Evolutionary conservation across 2,797 vertebrate species (phyloP).

Genomic region (Scomberomorus guttatus): DNA sequence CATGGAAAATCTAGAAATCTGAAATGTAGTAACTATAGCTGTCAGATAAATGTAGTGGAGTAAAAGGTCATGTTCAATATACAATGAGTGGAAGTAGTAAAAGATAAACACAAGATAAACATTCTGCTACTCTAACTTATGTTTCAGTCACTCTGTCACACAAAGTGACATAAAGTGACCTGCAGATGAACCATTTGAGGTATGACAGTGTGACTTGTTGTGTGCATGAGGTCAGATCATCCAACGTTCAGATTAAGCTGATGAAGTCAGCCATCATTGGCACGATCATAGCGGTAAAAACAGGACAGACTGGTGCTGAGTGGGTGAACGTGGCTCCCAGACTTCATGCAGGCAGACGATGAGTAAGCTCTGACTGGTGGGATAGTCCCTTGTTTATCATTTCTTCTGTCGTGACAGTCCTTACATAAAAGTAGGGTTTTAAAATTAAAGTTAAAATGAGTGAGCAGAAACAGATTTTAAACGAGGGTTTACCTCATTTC

Average conservation of each 20-base stretch:
- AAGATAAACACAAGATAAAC: background rate
- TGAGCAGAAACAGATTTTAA: background rate
- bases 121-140: background rate
- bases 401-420: slow-evolving; percentile 4
- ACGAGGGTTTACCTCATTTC: background rate
- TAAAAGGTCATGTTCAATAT: background rate
- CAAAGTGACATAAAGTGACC: slow-evolving; percentile 6
- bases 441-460: too few relatives aligned
- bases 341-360: slow-evolving; percentile 29
- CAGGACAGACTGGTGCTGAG: slow-evolving; percentile 29
- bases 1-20: background rate
- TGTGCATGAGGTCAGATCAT: slow-evolving; percentile 29
- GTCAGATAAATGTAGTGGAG: background rate
- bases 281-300: slow-evolving; percentile 9
- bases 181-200: background rate
- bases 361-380: slow-evolving; percentile 48
- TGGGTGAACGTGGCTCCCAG: slow-evolving; percentile 33
- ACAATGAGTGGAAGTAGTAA: background rate
- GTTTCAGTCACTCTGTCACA: background rate
- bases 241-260: slow-evolving; percentile 24
- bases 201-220: slow-evolving; percentile 16
- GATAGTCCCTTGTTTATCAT: slow-evolving; percentile 35
- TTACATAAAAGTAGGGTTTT: slow-evolving; percentile 2
- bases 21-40: background rate
- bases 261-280: slow-evolving; percentile 43